Base-by-base conservation (phyloP, 2,888 invertebrate genomes). In the Microctonus aethiopoides region DNA sequence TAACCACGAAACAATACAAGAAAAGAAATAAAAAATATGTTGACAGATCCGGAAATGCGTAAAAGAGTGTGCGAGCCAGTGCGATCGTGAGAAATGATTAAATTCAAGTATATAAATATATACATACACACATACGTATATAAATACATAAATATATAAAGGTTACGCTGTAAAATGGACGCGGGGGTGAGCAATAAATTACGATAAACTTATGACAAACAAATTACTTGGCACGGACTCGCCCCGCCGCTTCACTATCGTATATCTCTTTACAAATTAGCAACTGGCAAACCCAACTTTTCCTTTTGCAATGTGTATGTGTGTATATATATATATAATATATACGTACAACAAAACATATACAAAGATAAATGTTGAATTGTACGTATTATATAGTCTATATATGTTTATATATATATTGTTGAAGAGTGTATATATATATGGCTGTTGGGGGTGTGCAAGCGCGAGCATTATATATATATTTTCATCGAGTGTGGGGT, bases 201-300 rank as follows among this genome's bases (percentile, higher is more conserved):
- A 77, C 78, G 78, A 76, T 79, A 78, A 81, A 78, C 76, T 81
- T 83, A 83, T 82, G 83, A 83, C 81, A 83, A 83, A 84, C 81
- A 82, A 83, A 84, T 84, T 84, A 81, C 78, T 78, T 79, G 78
- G 72, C 71, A 71, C 72, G 74, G 75, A 70, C 68, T 61, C 54
- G 61, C 68, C 63, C 73, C 68, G 75, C 73, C 67, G 75, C 73
- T 77, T 77, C 76, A 73, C 79, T 82, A 83, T 82, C 81, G 81
- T 79, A 83, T 81, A 83, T 82, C 83, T 81, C 71, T 77, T 80
- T n/a, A 81, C 82, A 83, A 83, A 83, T 83, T 83, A 83, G 76
- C 77, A 76, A 79, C 79, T 79, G 80, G 76, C 72, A 72, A 77
- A 80, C 79, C 79, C 76, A 78, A 77, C 65, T 56, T 68, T 70